These are phyloP conservation scores for Platycheirus albimanus DNA, from an alignment of 2,888 invertebrate species.

Conservation along the genomic window DNA sequence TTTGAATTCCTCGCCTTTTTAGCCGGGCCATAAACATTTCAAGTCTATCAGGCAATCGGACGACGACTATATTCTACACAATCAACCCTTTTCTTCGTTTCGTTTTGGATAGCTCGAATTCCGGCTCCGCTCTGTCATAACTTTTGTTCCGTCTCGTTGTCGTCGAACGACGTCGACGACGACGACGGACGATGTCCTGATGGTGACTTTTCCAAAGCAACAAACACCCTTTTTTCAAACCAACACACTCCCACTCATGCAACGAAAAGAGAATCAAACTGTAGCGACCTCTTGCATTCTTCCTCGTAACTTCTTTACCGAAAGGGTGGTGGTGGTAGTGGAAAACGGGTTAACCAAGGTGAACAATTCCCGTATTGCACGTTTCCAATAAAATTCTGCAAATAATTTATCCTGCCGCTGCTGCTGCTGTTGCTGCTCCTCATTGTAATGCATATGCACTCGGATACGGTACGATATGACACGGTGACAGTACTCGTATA, in stretches of 20 bases:
- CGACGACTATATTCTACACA: constrained; percentile 15
- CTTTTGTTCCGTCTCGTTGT: constrained; percentile 12
- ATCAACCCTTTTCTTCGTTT: constrained; percentile 57
- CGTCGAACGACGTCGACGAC: too few relatives aligned
- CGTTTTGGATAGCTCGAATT: constrained; percentile 56
- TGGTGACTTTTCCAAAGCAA: neutral
- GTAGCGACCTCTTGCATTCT: constrained; percentile 66
- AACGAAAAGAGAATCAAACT: constrained; percentile 22
- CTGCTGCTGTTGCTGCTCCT: too few relatives aligned
- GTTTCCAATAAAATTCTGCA: constrained; percentile 74
- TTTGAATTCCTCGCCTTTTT: constrained; percentile 51
- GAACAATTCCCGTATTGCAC: constrained; percentile 73
- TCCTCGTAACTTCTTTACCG: constrained; percentile 50
- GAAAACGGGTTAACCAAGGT: constrained; percentile 62
- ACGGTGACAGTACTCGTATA: constrained; percentile 50
- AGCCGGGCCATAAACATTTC: constrained; percentile 65
- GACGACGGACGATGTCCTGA: constrained; percentile 20
- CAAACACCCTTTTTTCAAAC: constrained; percentile 14
- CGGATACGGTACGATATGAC: constrained; percentile 67
- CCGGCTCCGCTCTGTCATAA: constrained; percentile 49
- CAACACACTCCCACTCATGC: constrained; percentile 30
- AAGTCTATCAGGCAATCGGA: constrained; percentile 65
- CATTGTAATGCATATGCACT: constrained; percentile 73
- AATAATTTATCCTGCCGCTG: constrained; percentile 73
- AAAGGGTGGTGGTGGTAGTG: neutral